Conservation (phyloP, 2,888 invertebrate species). For the Ornithoptera priamus region DNA sequence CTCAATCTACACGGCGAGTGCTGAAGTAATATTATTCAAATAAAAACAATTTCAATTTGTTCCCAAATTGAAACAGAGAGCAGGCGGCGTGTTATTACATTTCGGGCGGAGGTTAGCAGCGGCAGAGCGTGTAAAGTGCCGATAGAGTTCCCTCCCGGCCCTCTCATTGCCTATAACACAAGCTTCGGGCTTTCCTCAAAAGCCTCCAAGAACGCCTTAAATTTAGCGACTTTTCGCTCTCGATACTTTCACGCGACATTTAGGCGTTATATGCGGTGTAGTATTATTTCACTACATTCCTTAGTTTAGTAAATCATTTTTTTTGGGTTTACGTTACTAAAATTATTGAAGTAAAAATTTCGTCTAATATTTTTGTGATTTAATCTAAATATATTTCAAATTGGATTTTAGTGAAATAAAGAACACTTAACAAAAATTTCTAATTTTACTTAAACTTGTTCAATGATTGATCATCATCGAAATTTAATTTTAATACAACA, state of each 20-base stretch:
- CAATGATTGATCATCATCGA: too few species aligned
- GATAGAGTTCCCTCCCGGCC: slow-evolving; percentile 73
- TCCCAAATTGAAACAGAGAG: slow-evolving; percentile 80
- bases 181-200: slow-evolving; percentile 74
- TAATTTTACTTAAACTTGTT: too few species aligned
- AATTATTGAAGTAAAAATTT: background rate
- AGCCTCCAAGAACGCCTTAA: slow-evolving; percentile 75
- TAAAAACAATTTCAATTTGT: slow-evolving; percentile 81
- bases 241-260: slow-evolving; percentile 74
- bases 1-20: slow-evolving; percentile 42
- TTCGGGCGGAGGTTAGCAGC: slow-evolving; percentile 76
- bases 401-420: too few species aligned
- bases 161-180: slow-evolving; percentile 77
- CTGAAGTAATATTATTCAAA: slow-evolving; percentile 76
- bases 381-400: too few species aligned
- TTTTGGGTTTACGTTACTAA: slow-evolving; percentile 26
- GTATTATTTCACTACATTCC: slow-evolving; percentile 54
- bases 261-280: slow-evolving; percentile 51
- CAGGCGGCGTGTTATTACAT: slow-evolving; percentile 76
- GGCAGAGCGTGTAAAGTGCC: slow-evolving; percentile 78
- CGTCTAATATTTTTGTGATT: background rate
- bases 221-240: slow-evolving; percentile 77
- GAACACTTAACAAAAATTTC: too few species aligned
- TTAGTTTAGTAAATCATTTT: slow-evolving; percentile 51
- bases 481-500: too few species aligned